Percentiles rank a stretch among this genome's conserved stretches.
Evolutionary conservation across 2,888 invertebrate species (phyloP).

Genomic region (Phaonia tiefii): DNA sequence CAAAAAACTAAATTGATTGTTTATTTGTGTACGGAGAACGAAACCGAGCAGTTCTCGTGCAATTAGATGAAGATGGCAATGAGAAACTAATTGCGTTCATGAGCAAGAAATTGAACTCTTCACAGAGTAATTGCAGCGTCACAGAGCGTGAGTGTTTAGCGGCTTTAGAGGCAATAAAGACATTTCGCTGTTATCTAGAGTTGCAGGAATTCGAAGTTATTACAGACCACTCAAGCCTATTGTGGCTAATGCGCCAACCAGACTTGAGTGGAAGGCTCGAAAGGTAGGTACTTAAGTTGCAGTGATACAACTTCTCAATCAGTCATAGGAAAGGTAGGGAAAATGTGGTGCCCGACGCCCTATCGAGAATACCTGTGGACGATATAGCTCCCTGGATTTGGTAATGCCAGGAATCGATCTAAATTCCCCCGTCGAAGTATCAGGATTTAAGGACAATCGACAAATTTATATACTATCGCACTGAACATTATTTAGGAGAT

Average conservation of each 20-base stretch:
- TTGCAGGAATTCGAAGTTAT: slow-evolving; percentile 44
- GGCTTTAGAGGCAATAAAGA: slow-evolving; percentile 44
- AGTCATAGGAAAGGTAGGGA: slow-evolving; percentile 68
- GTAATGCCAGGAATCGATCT: slow-evolving; percentile 27
- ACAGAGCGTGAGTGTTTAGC: slow-evolving; percentile 63
- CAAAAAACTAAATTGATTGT: too few relatives aligned
- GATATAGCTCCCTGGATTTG: background rate
- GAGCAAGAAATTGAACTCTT: slow-evolving; percentile 38
- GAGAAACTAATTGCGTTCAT: slow-evolving; percentile 9
- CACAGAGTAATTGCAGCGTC: slow-evolving; percentile 57
- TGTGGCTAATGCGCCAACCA: slow-evolving; percentile 69
- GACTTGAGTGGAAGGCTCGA: slow-evolving; percentile 69
- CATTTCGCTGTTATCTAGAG: slow-evolving; percentile 60
- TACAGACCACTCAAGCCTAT: slow-evolving; percentile 70
- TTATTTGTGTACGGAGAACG: too few relatives aligned
- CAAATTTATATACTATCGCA: slow-evolving; percentile 31
- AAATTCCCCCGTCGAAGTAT: background rate
- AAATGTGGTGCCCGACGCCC: slow-evolving; percentile 69
- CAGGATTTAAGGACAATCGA: slow-evolving; percentile 32
- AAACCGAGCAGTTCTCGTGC: background rate
- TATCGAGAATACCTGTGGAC: slow-evolving; percentile 58
- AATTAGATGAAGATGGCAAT: background rate
- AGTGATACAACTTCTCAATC: slow-evolving; percentile 60
- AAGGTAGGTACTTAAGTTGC: slow-evolving; percentile 67
- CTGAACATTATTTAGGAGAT: slow-evolving; percentile 23